Base-by-base conservation (phyloP, 1,140 invertebrate species). In the Aleiodes sp. region DNA sequence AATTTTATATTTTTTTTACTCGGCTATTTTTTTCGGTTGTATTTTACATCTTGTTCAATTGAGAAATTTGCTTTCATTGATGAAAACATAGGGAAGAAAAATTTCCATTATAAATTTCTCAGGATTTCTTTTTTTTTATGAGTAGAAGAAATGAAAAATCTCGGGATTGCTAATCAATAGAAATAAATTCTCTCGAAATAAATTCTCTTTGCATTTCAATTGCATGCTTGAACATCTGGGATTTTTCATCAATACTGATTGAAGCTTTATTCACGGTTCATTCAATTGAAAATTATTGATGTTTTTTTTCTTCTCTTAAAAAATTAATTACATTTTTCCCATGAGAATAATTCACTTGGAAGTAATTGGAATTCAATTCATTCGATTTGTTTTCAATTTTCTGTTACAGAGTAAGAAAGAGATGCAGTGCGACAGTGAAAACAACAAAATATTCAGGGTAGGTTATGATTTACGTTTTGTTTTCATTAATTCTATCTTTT, bases 281-380 rank as follows among this genome's bases (percentile, higher is more conserved):
- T 52, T 52, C 46, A 52, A 26, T 52, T 4, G 6, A 52, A 26
- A 2, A 52, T 52, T 52, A 52, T 52, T 21, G 46, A 52, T 52
- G 21, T 24, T 24, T 10, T 52, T 52, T 16, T 24, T 8, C 7
- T 21, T 52, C 10, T 24, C 16, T 52, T 12, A 16, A 8, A 52
- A 24, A 16, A 52, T 52, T 52, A 52, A 52, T 52, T 52, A 21
- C 21, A 10, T 52, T 52, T 52, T 52, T n/a, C n/a, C n/a, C n/a
- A n/a, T n/a, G n/a, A n/a, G n/a, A n/a, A n/a, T 52, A 52, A 52
- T 52, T 16, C 19, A 52, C 4, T 9, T n/a, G 46, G 26, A 21
- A 21, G 21, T 52, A 52, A 52, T 52, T 52, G 46, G 21, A 24
- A 24, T 24, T 24, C 26, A 24, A 52, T 52, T 52, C 46, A 52